Evolutionary conservation across 2,797 vertebrate genomes (phyloP).

Genomic region (Numenius phaeopus): DNA sequence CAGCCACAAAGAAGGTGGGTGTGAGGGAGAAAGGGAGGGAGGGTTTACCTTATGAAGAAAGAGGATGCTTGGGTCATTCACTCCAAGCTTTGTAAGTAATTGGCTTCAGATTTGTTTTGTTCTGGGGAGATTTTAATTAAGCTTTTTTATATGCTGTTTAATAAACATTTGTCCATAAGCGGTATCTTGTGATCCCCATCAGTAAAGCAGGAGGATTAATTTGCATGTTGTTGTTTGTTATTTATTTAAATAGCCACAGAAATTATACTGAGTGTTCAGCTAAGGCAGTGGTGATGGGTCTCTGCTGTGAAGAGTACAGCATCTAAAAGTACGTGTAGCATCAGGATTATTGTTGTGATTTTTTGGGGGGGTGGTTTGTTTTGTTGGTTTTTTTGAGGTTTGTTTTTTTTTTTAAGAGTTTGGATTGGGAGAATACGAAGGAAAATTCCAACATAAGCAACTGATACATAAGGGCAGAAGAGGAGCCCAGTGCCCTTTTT

Average conservation of each 20-base stretch:
- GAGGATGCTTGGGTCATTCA: slow-evolving; percentile 28
- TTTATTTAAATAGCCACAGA: slow-evolving; percentile 46
- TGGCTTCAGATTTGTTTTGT: slow-evolving; percentile 60
- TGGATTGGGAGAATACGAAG: background rate
- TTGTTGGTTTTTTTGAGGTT: background rate
- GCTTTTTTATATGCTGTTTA: slow-evolving; percentile 43
- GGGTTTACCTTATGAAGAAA: background rate
- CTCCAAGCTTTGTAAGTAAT: slow-evolving; percentile 6
- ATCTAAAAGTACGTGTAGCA: background rate
- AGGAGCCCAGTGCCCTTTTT: background rate
- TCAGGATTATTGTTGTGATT: background rate
- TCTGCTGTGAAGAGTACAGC: background rate
- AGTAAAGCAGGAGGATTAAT: slow-evolving; percentile 60
- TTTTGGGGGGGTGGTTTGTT: background rate
- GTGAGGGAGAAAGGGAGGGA: background rate
- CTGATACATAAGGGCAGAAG: background rate
- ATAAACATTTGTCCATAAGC: slow-evolving; percentile 62
- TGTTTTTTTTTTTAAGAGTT: background rate
- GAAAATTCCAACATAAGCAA: background rate
- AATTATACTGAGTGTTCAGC: background rate
- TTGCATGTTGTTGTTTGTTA: slow-evolving; percentile 39
- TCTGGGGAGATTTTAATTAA: slow-evolving; percentile 62
- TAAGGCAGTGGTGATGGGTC: background rate
- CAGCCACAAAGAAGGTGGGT: background rate
- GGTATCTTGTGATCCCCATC: slow-evolving; percentile 42